Base-by-base conservation (phyloP, 2,113 vertebrate genomes). In the Acinonyx jubatus region DNA sequence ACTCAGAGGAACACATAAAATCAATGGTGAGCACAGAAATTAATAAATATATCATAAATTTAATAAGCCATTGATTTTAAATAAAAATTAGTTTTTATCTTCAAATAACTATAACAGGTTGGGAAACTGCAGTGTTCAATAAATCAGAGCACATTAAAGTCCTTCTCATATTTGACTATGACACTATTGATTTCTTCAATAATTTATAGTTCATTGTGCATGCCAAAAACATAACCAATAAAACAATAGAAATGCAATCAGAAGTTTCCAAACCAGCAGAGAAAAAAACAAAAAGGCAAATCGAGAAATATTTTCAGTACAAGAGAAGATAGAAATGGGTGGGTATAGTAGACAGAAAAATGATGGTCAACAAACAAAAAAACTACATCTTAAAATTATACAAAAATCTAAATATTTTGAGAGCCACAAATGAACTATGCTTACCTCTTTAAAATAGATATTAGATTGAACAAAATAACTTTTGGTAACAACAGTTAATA, bases 191-290 rank as follows among this genome's bases (percentile, higher is more conserved):
- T 90, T 86, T 86, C 33, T 85, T 80, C 78, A 25, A 80, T 86
- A 94, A 73, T 79, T 57, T 87, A 55, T 38, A 89, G 8, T 50
- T 79, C 71, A 69, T 63, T 92, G 27, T 29, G 11, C 36, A 68
- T 86, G 38, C 33, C 68, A 68, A 71, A 93, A 73, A 66, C 10
- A 71, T 78, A 91, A 95, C 13, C 55, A 93, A 68, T 50, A 50
- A 94, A 65, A 93, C 27, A 93, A 91, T 1, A n/a, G 4, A 91
- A 87, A 90, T 68, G 52, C 4, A 93, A 71, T 63, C 11, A 93
- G 16, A 71, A 95, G 15, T 79, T 84, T 88, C 27, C 63, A 87
- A 94, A 55, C 18, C 8, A 96, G 65, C 36, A 92, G 33, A 95
- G 15, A 7, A 85, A 76, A 87, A 87, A 71, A 19, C 57, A 48